Evolutionary conservation across 1,140 invertebrate species (phyloP), one percentile per base, ranked within the genome.

Genomic region (Mycetomoellerius zeteki): DNA sequence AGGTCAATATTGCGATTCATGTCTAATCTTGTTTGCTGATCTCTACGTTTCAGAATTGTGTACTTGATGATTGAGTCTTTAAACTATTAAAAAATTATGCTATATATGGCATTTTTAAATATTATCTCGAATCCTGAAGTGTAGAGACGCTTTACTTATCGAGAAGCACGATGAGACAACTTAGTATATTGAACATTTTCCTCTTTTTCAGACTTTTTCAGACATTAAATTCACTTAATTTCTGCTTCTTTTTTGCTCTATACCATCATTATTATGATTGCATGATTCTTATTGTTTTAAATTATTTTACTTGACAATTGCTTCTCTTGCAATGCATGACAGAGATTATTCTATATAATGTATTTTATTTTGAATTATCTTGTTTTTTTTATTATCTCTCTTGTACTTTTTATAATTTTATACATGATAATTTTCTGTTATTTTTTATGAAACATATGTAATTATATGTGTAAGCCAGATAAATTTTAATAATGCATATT

Each of bases 1-100:
- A 95, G 94, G 94, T 95, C 85, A 91, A 93, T 91, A 93, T 91
- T 84, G 81, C 88, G 50, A 78, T 81, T 88, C 33, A 88, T 85
- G 8, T 69, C 85, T 71, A 27, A 58, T 65, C 64, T 67, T 85
- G 67, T 75, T 88, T 72, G 62, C 7, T 21, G 52, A 65, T 88
- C 21, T 88, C 58, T 89, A 50, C 30, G 69, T 87, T 91, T 85
- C 62, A 52, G 43, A 78, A 64, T 65, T 21, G 8, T 43, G 4
- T 12, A 8, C 12, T 77, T 27, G 4, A 33, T 6, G 16, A 19
- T 6, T 16, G 3, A 3, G 8, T n/a, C 3, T 73, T 56, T 73
- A 72, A 16, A 76, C 21, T 60, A 60, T 77, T 80, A 3, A 6
- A 5, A 72, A 16, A 64, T 58, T 10, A 7, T 56, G 30, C 5